These are phyloP conservation scores for Pleuronectes platessa DNA, from an alignment of 2,113 vertebrate species.

Conservation along the genomic window DNA sequence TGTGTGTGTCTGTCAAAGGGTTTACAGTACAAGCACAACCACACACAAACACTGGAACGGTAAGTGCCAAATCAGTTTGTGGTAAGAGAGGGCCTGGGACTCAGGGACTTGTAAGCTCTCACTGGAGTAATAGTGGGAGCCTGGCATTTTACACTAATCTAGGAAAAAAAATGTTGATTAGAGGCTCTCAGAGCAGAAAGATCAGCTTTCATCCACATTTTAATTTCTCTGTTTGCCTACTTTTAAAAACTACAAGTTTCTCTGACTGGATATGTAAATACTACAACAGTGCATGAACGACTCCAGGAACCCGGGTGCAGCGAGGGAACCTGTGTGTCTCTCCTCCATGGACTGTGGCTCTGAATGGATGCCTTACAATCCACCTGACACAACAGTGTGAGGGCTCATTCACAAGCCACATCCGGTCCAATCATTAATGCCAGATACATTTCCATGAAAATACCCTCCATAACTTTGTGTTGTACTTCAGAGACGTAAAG, in stretches of 20 bases:
- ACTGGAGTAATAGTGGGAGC: constrained; percentile 28
- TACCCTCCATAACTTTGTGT: too few species aligned
- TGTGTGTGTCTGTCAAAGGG: constrained; percentile 50
- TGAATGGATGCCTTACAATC: constrained; percentile 65
- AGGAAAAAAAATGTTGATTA: constrained; percentile 30
- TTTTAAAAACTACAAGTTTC: neutral
- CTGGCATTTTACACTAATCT: constrained; percentile 50
- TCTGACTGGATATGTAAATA: neutral
- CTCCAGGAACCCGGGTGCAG: constrained; percentile 55
- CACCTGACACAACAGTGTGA: constrained; percentile 48
- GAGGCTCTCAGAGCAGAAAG: constrained; percentile 22
- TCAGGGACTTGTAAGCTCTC: constrained; percentile 29
- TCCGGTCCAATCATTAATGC: too few species aligned
- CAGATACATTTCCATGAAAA: too few species aligned
- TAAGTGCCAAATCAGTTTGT: constrained; percentile 46
- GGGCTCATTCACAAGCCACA: constrained; percentile 49
- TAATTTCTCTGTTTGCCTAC: neutral
- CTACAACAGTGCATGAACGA: neutral
- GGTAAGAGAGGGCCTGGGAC: constrained; percentile 30
- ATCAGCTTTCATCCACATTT: constrained; percentile 41
- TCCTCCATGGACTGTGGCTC: constrained; percentile 53
- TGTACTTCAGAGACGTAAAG: too few species aligned
- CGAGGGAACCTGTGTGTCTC: constrained; percentile 49
- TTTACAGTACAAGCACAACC: constrained; percentile 10
- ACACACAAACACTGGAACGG: constrained; percentile 34